Evolutionary conservation across 2,888 invertebrate species (phyloP), one percentile per base, ranked within the genome.

Genomic region (Acrobasis consociella): DNA sequence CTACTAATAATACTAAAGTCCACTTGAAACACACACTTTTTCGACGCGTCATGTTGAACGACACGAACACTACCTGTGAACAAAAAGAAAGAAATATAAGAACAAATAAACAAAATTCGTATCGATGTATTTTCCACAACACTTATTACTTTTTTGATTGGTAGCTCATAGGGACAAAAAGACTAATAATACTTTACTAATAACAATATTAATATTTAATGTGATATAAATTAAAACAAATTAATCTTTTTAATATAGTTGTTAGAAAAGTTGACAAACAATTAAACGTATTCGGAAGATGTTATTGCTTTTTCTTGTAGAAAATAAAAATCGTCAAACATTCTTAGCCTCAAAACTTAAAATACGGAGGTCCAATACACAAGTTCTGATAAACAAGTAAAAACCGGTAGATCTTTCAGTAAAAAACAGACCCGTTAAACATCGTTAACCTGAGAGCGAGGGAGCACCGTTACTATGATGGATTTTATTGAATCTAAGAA

Each of bases 1-100:
- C 80, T 82, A 89, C 71, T 73, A 89, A 75, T 83, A 91, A 82
- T 77, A 89, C 82, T 87, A 92, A 78, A 80, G 90, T 91, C 91
- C 91, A 89, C 72, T 83, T 85, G 76, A 73, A 75, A 83, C 82
- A 82, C 78, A 80, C 85, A 87, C 85, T 84, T 86, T 89, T 91
- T 77, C 85, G 80, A 72, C 88, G 82, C 83, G 89, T 80, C 92
- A 92, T 92, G 53, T 62, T 86, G 72, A 55, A 69, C 71, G 66
- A 68, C 75, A 69, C 77, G 74, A 72, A 67, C 66, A 72, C 72
- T 90, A 91, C 89, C 92, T 92, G 92, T 15, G 86, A 91, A 78
- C 49, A 86, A 81, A 71, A 64, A 70, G 31, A 78, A 80, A 67
- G 56, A 61, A 60, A 22, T 53, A 70, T 67, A 69, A 60, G 62